phyloP scores from a whole-genome alignment of 1,140 invertebrate species.

The Sycophaga agraensis region DNA sequence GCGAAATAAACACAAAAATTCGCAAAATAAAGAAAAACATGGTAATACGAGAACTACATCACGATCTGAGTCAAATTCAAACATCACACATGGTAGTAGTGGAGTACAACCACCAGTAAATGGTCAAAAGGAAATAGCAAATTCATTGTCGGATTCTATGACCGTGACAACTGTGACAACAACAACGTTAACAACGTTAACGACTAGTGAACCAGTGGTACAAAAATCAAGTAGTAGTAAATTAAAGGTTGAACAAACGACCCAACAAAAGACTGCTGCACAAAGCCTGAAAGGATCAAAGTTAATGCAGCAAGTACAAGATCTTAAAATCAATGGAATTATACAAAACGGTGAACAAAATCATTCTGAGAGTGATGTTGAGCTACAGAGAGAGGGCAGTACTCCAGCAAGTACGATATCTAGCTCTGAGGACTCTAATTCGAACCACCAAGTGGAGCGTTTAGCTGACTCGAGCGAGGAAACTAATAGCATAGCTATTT shows the following conservation, averaged over 20 bases:
- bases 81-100: conserved; percentile 33
- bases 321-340: conserved; percentile 50
- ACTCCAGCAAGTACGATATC: conserved; percentile 54
- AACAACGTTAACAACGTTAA: conserved; percentile 5
- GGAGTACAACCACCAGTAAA: conserved; percentile 39
- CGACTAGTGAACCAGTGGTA: conserved; percentile 37
- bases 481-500: conserved; percentile 40
- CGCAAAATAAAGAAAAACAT: conserved; percentile 55
- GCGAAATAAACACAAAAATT: conserved; percentile 57
- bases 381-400: conserved; percentile 49
- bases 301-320: conserved; percentile 45
- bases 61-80: conserved; percentile 49
- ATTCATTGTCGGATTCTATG: conserved; percentile 37
- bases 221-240: conserved; percentile 45
- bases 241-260: conserved; percentile 42
- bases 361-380: conserved; percentile 47
- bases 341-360: conserved; percentile 41
- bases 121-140: conserved; percentile 47
- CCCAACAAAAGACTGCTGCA: conserved; percentile 32
- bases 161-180: not conserved
- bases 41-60: conserved; percentile 42
- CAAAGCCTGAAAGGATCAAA: conserved; percentile 38
- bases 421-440: conserved; percentile 50
- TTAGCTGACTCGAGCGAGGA: conserved; percentile 46
- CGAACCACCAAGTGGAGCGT: conserved; percentile 44